phyloP scores from a whole-genome alignment of 2,797 vertebrate species.

The Pangasius larnaudii region DNA sequence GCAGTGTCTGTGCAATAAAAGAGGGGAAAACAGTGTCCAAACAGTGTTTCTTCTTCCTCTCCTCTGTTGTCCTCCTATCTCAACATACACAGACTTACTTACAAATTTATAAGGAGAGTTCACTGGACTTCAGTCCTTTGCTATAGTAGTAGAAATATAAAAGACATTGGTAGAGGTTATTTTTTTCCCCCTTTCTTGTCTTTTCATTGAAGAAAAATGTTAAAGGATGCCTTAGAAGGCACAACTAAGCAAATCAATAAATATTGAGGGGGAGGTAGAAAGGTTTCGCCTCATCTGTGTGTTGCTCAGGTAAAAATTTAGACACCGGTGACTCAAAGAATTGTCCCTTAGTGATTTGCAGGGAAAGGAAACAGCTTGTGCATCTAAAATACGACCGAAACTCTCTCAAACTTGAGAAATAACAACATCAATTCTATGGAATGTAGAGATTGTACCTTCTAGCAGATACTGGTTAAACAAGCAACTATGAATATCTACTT shows the following conservation, averaged over 20 bases:
- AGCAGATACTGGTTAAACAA: background rate
- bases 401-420: background rate
- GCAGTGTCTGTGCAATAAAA: constrained; percentile 49
- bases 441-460: constrained; percentile 44
- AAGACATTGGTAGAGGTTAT: constrained; percentile 21
- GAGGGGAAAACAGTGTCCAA: constrained; percentile 44
- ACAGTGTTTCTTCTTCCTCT: constrained; percentile 45
- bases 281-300: constrained; percentile 18
- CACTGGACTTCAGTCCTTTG: constrained; percentile 42
- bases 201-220: constrained; percentile 45
- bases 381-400: constrained; percentile 38
- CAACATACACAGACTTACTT: constrained; percentile 49
- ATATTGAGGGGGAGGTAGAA: constrained; percentile 26
- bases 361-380: background rate
- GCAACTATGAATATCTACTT: background rate
- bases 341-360: constrained; percentile 3
- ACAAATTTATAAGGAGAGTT: constrained; percentile 47
- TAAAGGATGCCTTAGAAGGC: constrained; percentile 41
- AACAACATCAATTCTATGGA: constrained; percentile 7
- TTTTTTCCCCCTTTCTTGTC: background rate
- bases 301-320: constrained; percentile 29
- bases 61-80: constrained; percentile 37
- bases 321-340: background rate
- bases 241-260: constrained; percentile 42
- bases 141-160: constrained; percentile 54